phyloP scores from a whole-genome alignment of 2,113 vertebrate species.

The Hyperopisus bebe region DNA sequence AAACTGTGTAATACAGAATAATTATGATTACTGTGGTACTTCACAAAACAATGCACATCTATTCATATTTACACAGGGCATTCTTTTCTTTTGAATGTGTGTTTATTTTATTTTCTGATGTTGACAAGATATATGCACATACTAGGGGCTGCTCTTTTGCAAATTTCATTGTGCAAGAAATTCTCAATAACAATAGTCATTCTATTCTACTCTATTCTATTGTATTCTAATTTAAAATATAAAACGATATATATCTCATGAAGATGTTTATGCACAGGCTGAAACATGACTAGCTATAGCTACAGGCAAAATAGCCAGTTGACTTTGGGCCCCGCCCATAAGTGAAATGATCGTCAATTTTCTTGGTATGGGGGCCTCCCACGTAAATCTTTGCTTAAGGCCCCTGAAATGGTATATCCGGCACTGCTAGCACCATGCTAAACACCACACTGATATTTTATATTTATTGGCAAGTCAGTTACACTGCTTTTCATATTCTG shows the following conservation, averaged over 20 bases:
- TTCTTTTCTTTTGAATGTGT: too few relatives aligned
- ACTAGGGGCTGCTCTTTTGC: too few relatives aligned
- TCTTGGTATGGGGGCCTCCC: background rate
- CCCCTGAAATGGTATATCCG: background rate
- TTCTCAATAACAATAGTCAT: too few relatives aligned
- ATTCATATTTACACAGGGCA: too few relatives aligned
- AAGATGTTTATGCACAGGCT: background rate
- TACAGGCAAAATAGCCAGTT: background rate
- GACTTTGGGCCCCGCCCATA: background rate
- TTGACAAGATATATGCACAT: too few relatives aligned
- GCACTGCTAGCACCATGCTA: background rate
- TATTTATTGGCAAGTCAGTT: background rate
- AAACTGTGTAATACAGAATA: too few relatives aligned
- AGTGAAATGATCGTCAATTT: background rate
- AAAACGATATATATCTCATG: background rate
- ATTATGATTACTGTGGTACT: too few relatives aligned
- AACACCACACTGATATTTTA: background rate
- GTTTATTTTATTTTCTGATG: too few relatives aligned
- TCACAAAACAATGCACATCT: too few relatives aligned
- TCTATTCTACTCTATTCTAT: too few relatives aligned
- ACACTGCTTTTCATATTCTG: background rate
- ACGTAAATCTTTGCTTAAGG: background rate
- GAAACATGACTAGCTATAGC: background rate
- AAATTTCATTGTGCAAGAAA: too few relatives aligned
- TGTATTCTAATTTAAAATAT: background rate